Base-by-base conservation (phyloP, 2,888 invertebrate species). In the Agrotis puta region DNA sequence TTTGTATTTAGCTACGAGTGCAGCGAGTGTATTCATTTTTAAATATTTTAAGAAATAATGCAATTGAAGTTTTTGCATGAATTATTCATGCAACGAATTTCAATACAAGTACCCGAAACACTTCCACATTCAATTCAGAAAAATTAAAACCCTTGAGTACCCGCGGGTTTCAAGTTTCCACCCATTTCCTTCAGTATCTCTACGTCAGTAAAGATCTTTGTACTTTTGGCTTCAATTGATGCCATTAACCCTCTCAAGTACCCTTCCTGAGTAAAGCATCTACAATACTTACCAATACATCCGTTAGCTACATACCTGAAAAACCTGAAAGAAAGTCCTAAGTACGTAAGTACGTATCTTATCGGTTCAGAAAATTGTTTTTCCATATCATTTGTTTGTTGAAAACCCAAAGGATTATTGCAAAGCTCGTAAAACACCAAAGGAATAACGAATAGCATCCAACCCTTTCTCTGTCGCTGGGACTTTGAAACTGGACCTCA, bases 111-210 rank as follows among this genome's bases (percentile, higher is more conserved):
- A 47, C 18, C 24, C 7, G 13, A n/a, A 47, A 71, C 54, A 50
- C 0, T 0, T 54, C 3, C 20, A 20, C 20, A 27, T 47, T 50
- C 3, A 47, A 63, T 33, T 13, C 33, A 18, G 0, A 39, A 68
- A 62, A 39, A 39, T 65, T 54, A 62, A 70, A 54, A 50, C 24
- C 22, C 11, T 39, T 43, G 22, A 48, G 61, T 58, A 70, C 61
- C 5, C 69, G 59, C 57, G 62, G 48, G 65, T 70, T 77, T 71
- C 64, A 74, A 77, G 73, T 85, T 85, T 83, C 63, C 72, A 63
- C 50, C 48, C 74, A 73, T 77, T 77, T 79, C 77, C 67, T n/a
- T n/a, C n/a, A n/a, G n/a, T n/a, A n/a, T n/a, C n/a, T n/a, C n/a
- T n/a, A n/a, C n/a, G n/a, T n/a, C n/a, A n/a, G n/a, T n/a, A n/a